Percentiles rank a stretch among this genome's conserved stretches.
Conservation (phyloP, 2,797 vertebrate genomes). For the Mormyrus proboscirostris region DNA sequence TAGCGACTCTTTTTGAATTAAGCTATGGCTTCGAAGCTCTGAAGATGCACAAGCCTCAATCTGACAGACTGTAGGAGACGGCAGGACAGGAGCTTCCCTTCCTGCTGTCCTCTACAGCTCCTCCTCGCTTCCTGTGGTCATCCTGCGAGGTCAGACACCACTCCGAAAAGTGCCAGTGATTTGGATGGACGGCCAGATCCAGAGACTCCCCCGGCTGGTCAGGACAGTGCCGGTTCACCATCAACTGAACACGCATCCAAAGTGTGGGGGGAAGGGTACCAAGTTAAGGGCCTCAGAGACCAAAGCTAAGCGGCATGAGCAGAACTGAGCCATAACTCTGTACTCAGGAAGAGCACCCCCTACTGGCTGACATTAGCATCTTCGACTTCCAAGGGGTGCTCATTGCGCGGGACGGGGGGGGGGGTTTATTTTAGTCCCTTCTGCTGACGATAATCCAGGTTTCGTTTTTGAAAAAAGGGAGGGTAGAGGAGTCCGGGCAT, state of each 20-base stretch:
- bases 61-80: neutral
- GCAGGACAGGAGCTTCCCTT: neutral
- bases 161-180: neutral
- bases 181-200: neutral
- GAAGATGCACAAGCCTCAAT: neutral
- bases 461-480: neutral
- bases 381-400: neutral
- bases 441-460: neutral
- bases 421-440: neutral
- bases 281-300: neutral
- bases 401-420: neutral
- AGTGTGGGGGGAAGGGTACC: neutral
- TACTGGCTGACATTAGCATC: neutral
- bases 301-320: neutral
- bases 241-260: neutral
- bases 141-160: neutral
- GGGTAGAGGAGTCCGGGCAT: neutral
- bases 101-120: neutral
- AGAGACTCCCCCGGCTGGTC: neutral
- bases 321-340: neutral
- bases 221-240: neutral
- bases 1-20: neutral
- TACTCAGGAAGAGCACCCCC: neutral
- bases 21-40: neutral
- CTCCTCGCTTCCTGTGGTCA: neutral